phyloP scores from a whole-genome alignment of 2,113 vertebrate species.

The Datnioides undecimradiatus region DNA sequence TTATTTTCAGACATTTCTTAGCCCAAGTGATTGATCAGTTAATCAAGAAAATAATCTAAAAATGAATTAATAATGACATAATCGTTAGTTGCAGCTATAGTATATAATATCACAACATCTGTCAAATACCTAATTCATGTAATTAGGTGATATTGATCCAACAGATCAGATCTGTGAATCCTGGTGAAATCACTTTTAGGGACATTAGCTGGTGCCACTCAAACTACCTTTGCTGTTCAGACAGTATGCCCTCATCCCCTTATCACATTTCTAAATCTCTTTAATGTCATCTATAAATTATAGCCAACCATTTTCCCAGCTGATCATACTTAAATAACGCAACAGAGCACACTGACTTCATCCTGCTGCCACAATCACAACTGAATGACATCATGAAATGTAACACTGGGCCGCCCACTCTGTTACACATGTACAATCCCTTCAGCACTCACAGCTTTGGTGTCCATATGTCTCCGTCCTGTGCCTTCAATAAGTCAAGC shows the following conservation, averaged over 20 bases:
- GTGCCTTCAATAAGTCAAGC: conserved; percentile 55
- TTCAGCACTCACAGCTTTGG: background rate
- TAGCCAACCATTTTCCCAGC: background rate
- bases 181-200: background rate
- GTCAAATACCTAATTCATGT: background rate
- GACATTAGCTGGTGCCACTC: background rate
- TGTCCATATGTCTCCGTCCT: conserved; percentile 50
- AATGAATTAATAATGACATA: too few species aligned
- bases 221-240: background rate
- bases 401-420: conserved; percentile 12
- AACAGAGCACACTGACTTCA: background rate
- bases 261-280: background rate
- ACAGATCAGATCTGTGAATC: background rate
- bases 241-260: background rate
- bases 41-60: too few species aligned
- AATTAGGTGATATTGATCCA: background rate
- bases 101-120: background rate
- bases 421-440: conserved; percentile 5
- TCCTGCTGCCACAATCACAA: background rate
- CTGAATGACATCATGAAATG: conserved; percentile 1
- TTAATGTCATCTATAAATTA: background rate
- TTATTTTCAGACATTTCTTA: too few species aligned
- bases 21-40: too few species aligned
- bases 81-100: background rate
- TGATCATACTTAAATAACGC: conserved; percentile 2